These are phyloP conservation scores for Stomorhina lunata DNA, from an alignment of 2,888 invertebrate species.

Conservation along the genomic window DNA sequence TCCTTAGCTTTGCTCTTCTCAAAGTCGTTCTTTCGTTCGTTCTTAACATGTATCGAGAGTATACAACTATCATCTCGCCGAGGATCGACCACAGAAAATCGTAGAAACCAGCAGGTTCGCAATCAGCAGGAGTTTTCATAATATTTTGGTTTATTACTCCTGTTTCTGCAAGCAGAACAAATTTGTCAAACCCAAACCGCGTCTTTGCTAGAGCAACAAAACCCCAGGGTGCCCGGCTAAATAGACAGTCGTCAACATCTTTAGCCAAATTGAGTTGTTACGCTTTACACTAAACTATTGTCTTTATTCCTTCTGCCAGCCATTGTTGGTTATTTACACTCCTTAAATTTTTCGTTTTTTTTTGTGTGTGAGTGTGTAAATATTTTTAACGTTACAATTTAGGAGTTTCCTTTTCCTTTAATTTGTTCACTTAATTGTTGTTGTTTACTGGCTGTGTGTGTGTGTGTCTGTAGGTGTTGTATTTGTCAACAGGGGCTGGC, in stretches of 20 bases:
- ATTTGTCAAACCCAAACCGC: conserved; percentile 67
- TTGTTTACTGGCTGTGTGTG: neutral
- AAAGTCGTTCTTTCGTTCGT: no score
- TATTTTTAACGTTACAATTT: conserved; percentile 65
- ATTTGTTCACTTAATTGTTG: conserved; percentile 3
- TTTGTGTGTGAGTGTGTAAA: neutral
- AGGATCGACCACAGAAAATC: conserved; percentile 76
- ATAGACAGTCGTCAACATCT: conserved; percentile 40
- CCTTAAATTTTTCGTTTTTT: neutral
- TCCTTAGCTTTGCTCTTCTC: conserved; percentile 39
- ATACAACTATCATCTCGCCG: conserved; percentile 54
- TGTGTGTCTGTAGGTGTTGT: conserved; percentile 54
- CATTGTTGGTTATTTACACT: conserved; percentile 54
- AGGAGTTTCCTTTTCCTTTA: conserved; percentile 67
- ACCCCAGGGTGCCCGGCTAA: conserved; percentile 54
- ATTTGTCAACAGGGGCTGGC: conserved; percentile 63
- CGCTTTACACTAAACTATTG: conserved; percentile 61
- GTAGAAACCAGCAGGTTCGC: conserved; percentile 72
- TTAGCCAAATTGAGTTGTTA: conserved; percentile 64
- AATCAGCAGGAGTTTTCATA: conserved; percentile 68
- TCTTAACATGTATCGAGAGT: neutral
- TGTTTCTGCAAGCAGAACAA: conserved; percentile 71
- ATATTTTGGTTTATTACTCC: conserved; percentile 77
- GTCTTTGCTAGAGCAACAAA: conserved; percentile 67
- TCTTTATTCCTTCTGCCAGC: neutral